phyloP scores from a whole-genome alignment of 2,888 invertebrate genomes.

The Bimastos eiseni region DNA sequence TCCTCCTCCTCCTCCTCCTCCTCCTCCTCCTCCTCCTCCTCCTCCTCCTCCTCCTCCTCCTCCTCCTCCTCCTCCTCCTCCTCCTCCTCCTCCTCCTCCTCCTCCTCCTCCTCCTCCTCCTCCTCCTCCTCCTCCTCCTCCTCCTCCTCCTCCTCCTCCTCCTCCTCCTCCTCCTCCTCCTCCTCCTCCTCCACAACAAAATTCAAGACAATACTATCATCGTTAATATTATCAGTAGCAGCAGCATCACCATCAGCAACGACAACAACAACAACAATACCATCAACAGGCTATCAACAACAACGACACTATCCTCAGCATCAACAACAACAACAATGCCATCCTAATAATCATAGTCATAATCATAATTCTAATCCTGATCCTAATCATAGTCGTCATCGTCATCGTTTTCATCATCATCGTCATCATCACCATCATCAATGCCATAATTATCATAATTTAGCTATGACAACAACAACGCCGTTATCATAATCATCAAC shows the following conservation, averaged over 20 bases:
- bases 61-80: not conserved
- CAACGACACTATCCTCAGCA: too few relatives aligned
- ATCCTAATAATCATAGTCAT: too few relatives aligned
- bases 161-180: slow-evolving; percentile 34
- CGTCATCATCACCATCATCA: not conserved
- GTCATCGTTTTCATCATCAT: not conserved
- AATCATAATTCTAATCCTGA: too few relatives aligned
- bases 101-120: slow-evolving; percentile 34
- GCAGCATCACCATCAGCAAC: too few relatives aligned
- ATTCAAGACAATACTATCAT: too few relatives aligned
- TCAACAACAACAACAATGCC: too few relatives aligned
- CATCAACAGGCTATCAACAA: too few relatives aligned
- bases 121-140: slow-evolving; percentile 34
- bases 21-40: too few relatives aligned
- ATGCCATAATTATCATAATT: not conserved
- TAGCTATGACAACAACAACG: not conserved
- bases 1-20: not conserved
- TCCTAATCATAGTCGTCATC: too few relatives aligned
- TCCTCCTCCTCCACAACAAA: slow-evolving; percentile 28
- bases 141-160: slow-evolving; percentile 34
- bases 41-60: too few relatives aligned
- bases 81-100: slow-evolving; percentile 36
- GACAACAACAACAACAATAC: too few relatives aligned
- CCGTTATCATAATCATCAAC: not conserved
- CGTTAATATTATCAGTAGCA: too few relatives aligned